Base-by-base conservation (phyloP, 2,888 invertebrate species). In the Pammene fasciana region DNA sequence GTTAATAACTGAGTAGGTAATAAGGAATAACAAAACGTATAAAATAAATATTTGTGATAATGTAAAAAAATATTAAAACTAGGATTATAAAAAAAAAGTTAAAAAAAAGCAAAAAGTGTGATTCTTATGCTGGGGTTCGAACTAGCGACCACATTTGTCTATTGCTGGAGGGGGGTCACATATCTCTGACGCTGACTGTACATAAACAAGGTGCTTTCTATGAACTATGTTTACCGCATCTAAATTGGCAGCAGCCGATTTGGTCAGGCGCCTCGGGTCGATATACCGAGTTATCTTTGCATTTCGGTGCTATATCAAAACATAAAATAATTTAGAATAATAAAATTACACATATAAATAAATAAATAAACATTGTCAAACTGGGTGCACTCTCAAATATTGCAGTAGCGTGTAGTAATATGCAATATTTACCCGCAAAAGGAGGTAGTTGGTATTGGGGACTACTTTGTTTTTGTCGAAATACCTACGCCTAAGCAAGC, bases 401-500 rank as follows among this genome's bases (percentile, higher is more conserved):
- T 72, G 45, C 71, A 62, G 59, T 73, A 72, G 78, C 78, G 80
- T 79, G 80, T 75, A 68, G 72, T 71, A 75, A 75, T 73, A 76
- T 75, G 74, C 82, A 82, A 83, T 75, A 91, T 87, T 92, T 92
- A 92, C 92, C 92, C 87, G 88, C 75, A 83, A 83, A 72, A 82
- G 78, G 73, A 84, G 76, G 87, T 80, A 82, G 84, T 84, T 83
- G 75, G 54, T 65, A 48, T 70, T 45, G 52, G 92, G 91, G 74
- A 87, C 84, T 72, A 92, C 85, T 92, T 87, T 90, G 86, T 92
- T 92, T 87, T 89, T 90, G 80, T 88, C 90, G 84, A 92, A 89
- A 88, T 89, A 89, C 90, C 89, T 92, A 89, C 89, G 90, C 81
- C 88, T 92, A 90, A 91, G 79, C 79, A 92, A 91, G 90, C 91